Base-by-base conservation (phyloP, 2,888 invertebrate species). In the Cheilosia soror region DNA sequence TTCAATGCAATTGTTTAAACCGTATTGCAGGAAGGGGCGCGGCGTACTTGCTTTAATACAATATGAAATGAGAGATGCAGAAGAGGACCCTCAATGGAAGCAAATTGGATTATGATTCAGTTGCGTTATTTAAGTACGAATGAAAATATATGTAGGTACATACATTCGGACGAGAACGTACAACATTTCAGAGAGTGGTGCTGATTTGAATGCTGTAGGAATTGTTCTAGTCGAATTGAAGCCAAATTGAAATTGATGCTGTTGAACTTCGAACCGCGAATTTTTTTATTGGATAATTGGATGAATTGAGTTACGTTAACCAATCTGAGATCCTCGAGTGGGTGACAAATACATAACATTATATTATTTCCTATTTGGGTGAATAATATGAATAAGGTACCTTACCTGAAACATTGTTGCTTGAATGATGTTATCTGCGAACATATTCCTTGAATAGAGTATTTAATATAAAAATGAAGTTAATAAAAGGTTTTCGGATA, bases 381-480 rank as follows among this genome's bases (percentile, higher is more conserved):
- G 40, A 25, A 25, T 27, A 53, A 49, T 11, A 47, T 47, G 15
- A 2, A 20, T 20, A 20, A 42, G 31, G 13, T 5, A 51, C 89
- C 93, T 92, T 92, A 95, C 95, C 92, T 96, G 96, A 47, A 95
- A 94, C 89, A 97, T 95, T 87, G 97, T 96, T 11, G 98, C 97
- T 90, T 97, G 96, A 33, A 97, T 95, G 83, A 98, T 93, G 93
- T 98, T 98, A 88, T 97, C 97, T 33, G 98, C 97, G 90, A 98
- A 98, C 93, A 98, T 95, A 91, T 98, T 98, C 91, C 98, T 97
- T 94, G 82, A 95, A 94, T 87, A 86, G 88, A 87, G 88, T 87
- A 88, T 37, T 20, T 20, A 2, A 66, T 11, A 27, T 20, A 7
- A 27, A 9, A n/a, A 7, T n/a, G 49, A 75, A 5, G 27, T 27